phyloP scores from a whole-genome alignment of 2,888 invertebrate genomes.

The Fissipunctia ypsillon region DNA sequence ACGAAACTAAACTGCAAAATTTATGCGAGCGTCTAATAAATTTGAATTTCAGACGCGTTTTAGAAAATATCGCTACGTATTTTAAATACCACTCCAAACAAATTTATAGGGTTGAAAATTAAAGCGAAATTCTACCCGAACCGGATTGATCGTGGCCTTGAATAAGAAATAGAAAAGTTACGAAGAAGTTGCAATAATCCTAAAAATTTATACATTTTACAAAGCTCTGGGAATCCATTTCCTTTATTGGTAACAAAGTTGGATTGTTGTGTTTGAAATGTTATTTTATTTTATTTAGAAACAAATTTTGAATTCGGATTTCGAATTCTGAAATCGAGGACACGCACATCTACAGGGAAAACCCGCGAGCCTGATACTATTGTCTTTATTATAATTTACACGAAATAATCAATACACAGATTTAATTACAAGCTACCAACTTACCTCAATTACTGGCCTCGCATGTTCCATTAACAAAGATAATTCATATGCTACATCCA shows the following conservation, averaged over 20 bases:
- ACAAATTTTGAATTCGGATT: constrained; percentile 7
- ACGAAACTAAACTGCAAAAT: constrained; percentile 76
- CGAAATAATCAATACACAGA: constrained; percentile 35
- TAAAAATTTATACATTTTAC: constrained; percentile 54
- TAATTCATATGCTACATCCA: constrained; percentile 74
- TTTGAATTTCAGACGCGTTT: constrained; percentile 63
- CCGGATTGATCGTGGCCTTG: constrained; percentile 62
- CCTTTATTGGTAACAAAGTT: constrained; percentile 56
- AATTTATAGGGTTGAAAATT: constrained; percentile 56
- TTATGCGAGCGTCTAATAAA: constrained; percentile 66
- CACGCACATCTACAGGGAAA: neutral
- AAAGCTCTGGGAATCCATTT: constrained; percentile 49
- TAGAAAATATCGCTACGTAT: constrained; percentile 58
- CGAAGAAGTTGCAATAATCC: constrained; percentile 56
- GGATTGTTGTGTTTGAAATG: constrained; percentile 49
- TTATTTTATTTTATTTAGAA: constrained; percentile 34
- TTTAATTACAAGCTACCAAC: constrained; percentile 30
- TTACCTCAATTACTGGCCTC: constrained; percentile 29
- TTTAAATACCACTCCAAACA: constrained; percentile 52
- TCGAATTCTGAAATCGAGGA: neutral
- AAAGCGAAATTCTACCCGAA: constrained; percentile 47
- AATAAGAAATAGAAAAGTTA: constrained; percentile 59
- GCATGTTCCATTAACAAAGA: constrained; percentile 57
- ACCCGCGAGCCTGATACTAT: neutral
- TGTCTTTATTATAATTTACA: constrained; percentile 2